These are phyloP conservation scores for Pocillopora meandrina DNA, from an alignment of 92 coral and sea anemone species.

Conservation along the genomic window DNA sequence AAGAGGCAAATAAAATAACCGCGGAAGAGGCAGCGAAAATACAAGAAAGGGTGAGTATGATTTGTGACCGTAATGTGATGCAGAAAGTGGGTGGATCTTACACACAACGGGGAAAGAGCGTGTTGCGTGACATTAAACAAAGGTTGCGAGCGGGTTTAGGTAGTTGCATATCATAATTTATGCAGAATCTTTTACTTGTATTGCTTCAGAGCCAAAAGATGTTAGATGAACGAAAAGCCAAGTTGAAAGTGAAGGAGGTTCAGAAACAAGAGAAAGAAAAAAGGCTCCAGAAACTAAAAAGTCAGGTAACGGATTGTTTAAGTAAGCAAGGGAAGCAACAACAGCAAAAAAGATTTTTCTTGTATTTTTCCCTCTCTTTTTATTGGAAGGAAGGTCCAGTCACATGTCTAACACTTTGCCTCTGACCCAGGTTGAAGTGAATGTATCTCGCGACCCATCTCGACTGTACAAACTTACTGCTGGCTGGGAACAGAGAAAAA, in stretches of 20 bases:
- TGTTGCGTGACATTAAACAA: too few species aligned
- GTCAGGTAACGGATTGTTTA: conserved; percentile 62
- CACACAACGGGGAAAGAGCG: too few species aligned
- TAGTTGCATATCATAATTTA: neutral
- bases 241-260: conserved; percentile 66
- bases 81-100: too few species aligned
- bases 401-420: too few species aligned
- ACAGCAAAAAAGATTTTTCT: too few species aligned
- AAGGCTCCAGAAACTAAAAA: conserved; percentile 87
- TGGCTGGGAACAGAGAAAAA: conserved; percentile 91
- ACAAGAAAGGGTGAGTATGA: conserved; percentile 80
- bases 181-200: too few species aligned
- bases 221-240: conserved; percentile 79
- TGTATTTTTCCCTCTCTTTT: too few species aligned
- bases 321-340: too few species aligned
- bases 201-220: conserved; percentile 74
- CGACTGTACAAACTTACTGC: conserved; percentile 90
- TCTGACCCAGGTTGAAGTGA: conserved; percentile 81
- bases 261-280: conserved; percentile 85
- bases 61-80: neutral
- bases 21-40: conserved; percentile 72
- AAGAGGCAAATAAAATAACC: conserved; percentile 65
- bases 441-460: conserved; percentile 90
- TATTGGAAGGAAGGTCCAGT: too few species aligned
- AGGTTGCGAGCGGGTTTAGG: neutral